Evolutionary conservation across 2,113 vertebrate species (phyloP), one percentile per base, ranked within the genome.

Genomic region (Hemichromis elongatus): DNA sequence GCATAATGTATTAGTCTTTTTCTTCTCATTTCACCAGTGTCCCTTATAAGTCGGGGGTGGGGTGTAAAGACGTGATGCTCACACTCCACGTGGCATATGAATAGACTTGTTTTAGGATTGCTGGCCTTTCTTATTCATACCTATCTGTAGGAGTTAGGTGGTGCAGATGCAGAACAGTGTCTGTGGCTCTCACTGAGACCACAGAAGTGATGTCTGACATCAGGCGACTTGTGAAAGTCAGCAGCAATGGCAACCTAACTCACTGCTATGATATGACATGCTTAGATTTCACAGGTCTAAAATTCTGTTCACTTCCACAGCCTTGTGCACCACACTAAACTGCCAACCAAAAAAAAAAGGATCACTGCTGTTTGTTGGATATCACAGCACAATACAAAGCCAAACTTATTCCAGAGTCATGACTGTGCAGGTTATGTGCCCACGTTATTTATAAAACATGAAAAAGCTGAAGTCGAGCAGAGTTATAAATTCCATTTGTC

Each of bases 91-190:
- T 61, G 86, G 33, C 79, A 33, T 73, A 30, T 80, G 70, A 85
- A 53, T 19, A 26, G 24, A 87, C 28, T 3, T 42, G 59, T 30
- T 28, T 68, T 56, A 30, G 54, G 73, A 84, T 33, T 59, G 45
- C 50, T 18, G 26, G 21, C 86, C 82, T 90, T 95, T 94, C 87
- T 73, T 86, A 93, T 93, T 92, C 81, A 90, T 90, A n/a, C 66
- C 28, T 45, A 33, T 57, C 19, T 12, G 77, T 47, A 16, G 81
- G 45, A 40, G 30, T 68, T 77, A 37, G 56, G 68, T 6, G 26
- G 82, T 47, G 30, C 42, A 40, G 85, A 80, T 80, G 68, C 10
- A 84, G 73, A 83, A 40, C 54, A 10, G 40, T 81, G 89, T 83
- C 85, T 90, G 83, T 84, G 26, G 26, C 14, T 63, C 86, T 61